Conservation (phyloP, 2,888 invertebrate species). For the Hirtodrosophila confusa region DNA sequence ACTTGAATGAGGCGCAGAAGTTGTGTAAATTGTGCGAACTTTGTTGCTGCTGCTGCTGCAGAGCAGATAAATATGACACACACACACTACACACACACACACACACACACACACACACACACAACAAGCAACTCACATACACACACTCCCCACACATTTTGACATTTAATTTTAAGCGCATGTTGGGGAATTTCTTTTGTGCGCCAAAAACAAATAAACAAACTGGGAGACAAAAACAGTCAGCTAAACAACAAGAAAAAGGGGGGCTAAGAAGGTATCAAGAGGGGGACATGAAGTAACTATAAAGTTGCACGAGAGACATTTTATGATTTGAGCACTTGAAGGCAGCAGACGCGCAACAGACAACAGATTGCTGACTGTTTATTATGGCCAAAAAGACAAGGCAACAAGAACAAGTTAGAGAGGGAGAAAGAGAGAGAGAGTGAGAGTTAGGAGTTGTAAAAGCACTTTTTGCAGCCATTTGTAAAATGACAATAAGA, state of each 20-base stretch:
- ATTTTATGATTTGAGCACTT: conserved; percentile 80
- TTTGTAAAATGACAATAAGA: conserved; percentile 73
- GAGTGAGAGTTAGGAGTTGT: conserved; percentile 47
- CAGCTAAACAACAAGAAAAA: conserved; percentile 36
- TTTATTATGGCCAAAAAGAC: conserved; percentile 71
- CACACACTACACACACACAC: conserved; percentile 31
- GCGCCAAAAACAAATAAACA: conserved; percentile 73
- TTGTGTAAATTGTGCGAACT: conserved; percentile 78
- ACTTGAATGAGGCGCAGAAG: conserved; percentile 70
- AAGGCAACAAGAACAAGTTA: conserved; percentile 16
- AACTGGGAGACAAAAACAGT: conserved; percentile 64
- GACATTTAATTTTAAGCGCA: conserved; percentile 82
- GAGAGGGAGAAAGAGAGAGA: conserved; percentile 1
- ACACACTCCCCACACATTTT: conserved; percentile 60
- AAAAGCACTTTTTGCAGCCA: conserved; percentile 61
- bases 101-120: conserved; percentile 20
- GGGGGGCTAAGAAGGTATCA: not conserved
- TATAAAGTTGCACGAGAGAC: conserved; percentile 78
- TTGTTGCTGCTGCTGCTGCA: conserved; percentile 60
- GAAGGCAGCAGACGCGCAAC: conserved; percentile 76
- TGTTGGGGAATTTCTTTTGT: conserved; percentile 82
- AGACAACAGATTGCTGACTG: conserved; percentile 79
- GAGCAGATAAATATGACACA: conserved; percentile 70
- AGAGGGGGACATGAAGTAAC: conserved; percentile 53
- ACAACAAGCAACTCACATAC: conserved; percentile 9